Conservation (phyloP, 2,113 vertebrate species). For the Pollachius pollachius region DNA sequence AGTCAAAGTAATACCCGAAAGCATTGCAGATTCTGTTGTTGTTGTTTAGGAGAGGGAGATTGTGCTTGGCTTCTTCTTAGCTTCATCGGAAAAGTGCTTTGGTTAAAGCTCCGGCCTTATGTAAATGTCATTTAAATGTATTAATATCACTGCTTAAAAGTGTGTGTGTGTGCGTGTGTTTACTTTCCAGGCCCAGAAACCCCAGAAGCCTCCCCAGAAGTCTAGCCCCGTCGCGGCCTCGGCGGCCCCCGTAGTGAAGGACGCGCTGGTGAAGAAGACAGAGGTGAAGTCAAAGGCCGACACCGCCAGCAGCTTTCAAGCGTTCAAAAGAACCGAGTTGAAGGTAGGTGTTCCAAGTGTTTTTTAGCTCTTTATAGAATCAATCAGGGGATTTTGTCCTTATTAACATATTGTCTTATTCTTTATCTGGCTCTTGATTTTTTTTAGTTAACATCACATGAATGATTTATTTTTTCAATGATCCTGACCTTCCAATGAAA, state of each 20-base stretch:
- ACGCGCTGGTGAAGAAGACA: constrained; percentile 89
- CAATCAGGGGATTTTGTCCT: neutral
- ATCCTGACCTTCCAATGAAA: no score
- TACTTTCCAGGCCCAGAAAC: constrained; percentile 84
- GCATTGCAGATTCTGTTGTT: no score
- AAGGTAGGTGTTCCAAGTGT: constrained; percentile 76
- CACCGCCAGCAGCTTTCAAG: constrained; percentile 85
- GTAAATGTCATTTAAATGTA: no score
- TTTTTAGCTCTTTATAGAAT: neutral
- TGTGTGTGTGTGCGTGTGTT: constrained; percentile 4
- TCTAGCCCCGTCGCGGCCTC: constrained; percentile 83
- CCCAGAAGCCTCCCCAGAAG: constrained; percentile 93
- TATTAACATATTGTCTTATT: neutral
- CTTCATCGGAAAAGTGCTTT: no score
- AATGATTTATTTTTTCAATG: no score
- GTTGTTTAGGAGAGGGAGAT: no score
- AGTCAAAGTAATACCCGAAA: no score
- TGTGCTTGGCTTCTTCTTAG: no score
- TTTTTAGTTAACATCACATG: no score
- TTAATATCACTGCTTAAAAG: neutral
- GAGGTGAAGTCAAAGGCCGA: constrained; percentile 91
- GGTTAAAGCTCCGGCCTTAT: no score
- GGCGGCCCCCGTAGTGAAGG: constrained; percentile 86
- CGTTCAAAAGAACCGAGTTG: constrained; percentile 95
- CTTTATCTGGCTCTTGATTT: neutral